Evolutionary conservation across 1,140 invertebrate species (phyloP).

Genomic region (Pogonognathellus flavescens): DNA sequence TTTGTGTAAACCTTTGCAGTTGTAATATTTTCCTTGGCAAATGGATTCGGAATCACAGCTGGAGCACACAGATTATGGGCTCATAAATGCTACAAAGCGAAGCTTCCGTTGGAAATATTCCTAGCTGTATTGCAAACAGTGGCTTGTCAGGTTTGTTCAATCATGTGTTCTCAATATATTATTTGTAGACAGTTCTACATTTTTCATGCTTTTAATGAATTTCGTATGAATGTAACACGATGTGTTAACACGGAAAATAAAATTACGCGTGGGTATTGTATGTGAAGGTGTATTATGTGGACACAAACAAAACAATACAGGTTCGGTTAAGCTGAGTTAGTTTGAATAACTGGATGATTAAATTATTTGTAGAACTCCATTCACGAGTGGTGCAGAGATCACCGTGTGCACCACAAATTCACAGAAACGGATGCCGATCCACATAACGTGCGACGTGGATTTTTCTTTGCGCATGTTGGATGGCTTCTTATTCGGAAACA

Average conservation of each 20-base stretch:
- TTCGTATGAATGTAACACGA: too few relatives aligned
- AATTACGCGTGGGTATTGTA: too few relatives aligned
- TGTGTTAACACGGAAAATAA: too few relatives aligned
- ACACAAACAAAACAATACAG: too few relatives aligned
- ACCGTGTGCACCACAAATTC: conserved; percentile 77
- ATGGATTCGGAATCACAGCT: conserved; percentile 72
- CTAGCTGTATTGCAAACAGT: conserved; percentile 82
- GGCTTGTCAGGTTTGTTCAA: conserved; percentile 79
- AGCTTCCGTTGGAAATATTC: conserved; percentile 72
- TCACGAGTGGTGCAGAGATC: conserved; percentile 77
- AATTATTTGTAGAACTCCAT: conserved; percentile 73
- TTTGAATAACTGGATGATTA: too few relatives aligned
- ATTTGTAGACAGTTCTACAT: neutral
- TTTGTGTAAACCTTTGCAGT: neutral
- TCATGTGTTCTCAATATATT: neutral
- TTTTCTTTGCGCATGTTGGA: conserved; percentile 68
- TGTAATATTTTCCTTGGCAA: neutral
- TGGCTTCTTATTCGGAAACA: conserved; percentile 68
- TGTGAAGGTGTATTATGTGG: too few relatives aligned
- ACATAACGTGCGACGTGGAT: conserved; percentile 73
- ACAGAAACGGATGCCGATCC: conserved; percentile 78
- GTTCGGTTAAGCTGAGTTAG: too few relatives aligned
- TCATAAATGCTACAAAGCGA: conserved; percentile 76
- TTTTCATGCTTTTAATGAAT: too few relatives aligned
- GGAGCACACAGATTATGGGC: conserved; percentile 77